Evolutionary conservation across 2,113 vertebrate species (phyloP).

Genomic region (Oxygymnocypris stewartii): DNA sequence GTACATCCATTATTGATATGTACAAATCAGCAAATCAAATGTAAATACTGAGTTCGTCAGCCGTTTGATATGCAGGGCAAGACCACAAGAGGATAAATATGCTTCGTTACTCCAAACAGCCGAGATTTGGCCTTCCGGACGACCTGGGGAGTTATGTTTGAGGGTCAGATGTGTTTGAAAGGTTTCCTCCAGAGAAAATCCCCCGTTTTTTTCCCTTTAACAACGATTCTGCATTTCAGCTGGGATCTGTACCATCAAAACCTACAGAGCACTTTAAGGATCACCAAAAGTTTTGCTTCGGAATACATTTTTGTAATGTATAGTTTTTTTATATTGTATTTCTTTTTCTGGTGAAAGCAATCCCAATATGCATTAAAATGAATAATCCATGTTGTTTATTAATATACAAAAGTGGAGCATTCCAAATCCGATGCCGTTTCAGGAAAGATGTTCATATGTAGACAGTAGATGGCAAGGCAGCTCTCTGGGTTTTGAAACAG

Average conservation of each 20-base stretch:
- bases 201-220: neutral
- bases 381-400: neutral
- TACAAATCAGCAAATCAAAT: conserved; percentile 27
- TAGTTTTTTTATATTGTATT: no score
- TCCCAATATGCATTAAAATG: neutral
- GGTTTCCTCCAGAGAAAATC: neutral
- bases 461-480: neutral
- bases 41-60: conserved; percentile 45
- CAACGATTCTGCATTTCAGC: neutral
- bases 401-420: neutral
- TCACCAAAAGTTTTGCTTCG: no score
- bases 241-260: neutral
- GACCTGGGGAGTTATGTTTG: neutral
- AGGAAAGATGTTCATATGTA: neutral
- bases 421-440: neutral
- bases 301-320: no score
- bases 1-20: conserved; percentile 11
- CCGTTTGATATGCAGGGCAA: conserved; percentile 19
- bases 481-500: neutral
- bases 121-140: conserved; percentile 20
- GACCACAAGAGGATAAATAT: conserved; percentile 37
- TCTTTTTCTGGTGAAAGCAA: neutral
- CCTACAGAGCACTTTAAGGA: no score
- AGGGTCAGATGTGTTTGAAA: conserved; percentile 16
- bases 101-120: conserved; percentile 9